These are phyloP conservation scores for Hedychridium roseum DNA, from an alignment of 2,888 invertebrate genomes.

Conservation along the genomic window DNA sequence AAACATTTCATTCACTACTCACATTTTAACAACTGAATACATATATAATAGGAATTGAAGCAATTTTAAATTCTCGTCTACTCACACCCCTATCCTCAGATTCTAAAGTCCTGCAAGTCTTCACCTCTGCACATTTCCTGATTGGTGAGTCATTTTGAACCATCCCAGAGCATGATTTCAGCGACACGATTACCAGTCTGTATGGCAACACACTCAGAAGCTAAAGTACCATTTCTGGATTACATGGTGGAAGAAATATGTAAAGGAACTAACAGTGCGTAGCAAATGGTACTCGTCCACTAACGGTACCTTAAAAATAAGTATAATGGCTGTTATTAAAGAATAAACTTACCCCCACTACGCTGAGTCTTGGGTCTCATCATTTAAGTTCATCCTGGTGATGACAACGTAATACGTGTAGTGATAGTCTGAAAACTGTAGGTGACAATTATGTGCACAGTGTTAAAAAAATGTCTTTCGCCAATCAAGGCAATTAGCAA, in stretches of 20 bases:
- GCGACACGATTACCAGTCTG: slow-evolving; percentile 5
- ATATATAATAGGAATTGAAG: slow-evolving; percentile 13
- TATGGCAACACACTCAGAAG: slow-evolving; percentile 9
- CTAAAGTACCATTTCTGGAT: slow-evolving; percentile 16
- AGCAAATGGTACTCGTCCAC: slow-evolving; percentile 11
- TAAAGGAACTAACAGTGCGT: slow-evolving; percentile 8
- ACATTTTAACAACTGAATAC: slow-evolving; percentile 7
- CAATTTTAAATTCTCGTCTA: no score
- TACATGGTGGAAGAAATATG: slow-evolving; percentile 15
- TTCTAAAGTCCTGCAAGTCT: slow-evolving; percentile 10
- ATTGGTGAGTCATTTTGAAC: slow-evolving; percentile 16
- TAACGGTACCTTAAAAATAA: no score
- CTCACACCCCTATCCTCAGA: slow-evolving; percentile 15
- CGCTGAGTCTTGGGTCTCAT: no score
- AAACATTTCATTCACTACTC: background rate
- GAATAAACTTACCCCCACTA: no score
- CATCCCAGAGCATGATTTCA: slow-evolving; percentile 6
- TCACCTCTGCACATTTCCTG: slow-evolving; percentile 22
- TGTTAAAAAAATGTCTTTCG: no score
- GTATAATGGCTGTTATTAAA: no score
- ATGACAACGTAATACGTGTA: no score
- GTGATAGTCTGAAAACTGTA: no score
- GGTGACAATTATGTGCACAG: no score
- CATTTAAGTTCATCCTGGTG: no score
- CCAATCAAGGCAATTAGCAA: no score